These are phyloP conservation scores for Ophraella communa DNA, from an alignment of 2,888 invertebrate genomes.

Conservation along the genomic window DNA sequence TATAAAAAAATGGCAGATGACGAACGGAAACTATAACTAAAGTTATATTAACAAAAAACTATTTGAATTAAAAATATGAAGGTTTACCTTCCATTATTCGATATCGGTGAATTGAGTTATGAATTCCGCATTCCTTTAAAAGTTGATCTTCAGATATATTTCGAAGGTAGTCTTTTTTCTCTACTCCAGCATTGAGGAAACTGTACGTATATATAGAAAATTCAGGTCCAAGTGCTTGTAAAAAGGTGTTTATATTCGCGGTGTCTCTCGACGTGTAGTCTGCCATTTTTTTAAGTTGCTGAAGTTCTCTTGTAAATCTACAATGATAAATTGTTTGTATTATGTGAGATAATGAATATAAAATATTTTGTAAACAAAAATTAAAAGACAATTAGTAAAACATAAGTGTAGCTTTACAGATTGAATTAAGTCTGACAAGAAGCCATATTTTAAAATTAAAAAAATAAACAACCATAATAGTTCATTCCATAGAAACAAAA, in stretches of 20 bases:
- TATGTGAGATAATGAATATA: too few relatives aligned
- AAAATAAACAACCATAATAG: too few relatives aligned
- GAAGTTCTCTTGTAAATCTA: constrained; percentile 90
- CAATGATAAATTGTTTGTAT: too few relatives aligned
- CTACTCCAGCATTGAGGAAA: constrained; percentile 94
- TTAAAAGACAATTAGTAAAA: too few relatives aligned
- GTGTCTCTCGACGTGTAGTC: constrained; percentile 95
- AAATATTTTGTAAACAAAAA: too few relatives aligned
- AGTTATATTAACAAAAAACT: not conserved
- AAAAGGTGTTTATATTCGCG: constrained; percentile 86
- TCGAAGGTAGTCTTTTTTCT: constrained; percentile 81
- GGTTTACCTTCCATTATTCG: constrained; percentile 78
- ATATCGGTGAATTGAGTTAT: constrained; percentile 92
- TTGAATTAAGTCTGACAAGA: too few relatives aligned
- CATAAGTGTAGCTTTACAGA: too few relatives aligned
- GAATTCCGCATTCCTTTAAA: constrained; percentile 86
- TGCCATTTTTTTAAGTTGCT: constrained; percentile 92
- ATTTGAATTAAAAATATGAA: not conserved
- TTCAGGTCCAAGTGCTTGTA: constrained; percentile 84
- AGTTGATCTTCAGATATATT: constrained; percentile 91
- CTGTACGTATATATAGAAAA: constrained; percentile 96
- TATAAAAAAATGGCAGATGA: too few relatives aligned
- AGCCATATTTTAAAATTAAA: too few relatives aligned
- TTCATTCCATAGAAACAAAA: too few relatives aligned
- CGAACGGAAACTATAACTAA: too few relatives aligned